These are phyloP conservation scores for Trinorchestia longiramus DNA, from an alignment of 1,140 invertebrate genomes.

Conservation along the genomic window DNA sequence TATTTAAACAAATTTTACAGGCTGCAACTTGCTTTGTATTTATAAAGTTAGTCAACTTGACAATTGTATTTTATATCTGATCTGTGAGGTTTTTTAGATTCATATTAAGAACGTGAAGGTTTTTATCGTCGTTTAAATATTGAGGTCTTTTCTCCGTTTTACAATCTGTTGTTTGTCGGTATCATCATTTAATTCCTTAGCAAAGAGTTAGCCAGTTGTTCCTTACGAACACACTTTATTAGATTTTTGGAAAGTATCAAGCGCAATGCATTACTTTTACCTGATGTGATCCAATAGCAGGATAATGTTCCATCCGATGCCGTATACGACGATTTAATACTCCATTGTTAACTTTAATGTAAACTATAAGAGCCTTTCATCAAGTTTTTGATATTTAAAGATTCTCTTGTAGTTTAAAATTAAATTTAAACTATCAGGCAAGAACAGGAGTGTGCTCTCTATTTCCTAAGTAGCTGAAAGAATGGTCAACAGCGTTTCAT, in stretches of 20 bases:
- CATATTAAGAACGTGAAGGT: background rate
- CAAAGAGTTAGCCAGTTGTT: background rate
- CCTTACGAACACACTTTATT: background rate
- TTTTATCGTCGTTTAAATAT: background rate
- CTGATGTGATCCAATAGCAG: constrained; percentile 22
- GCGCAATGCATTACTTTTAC: background rate
- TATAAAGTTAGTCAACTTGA: background rate
- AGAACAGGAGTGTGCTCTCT: background rate
- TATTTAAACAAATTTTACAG: background rate
- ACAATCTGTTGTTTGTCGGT: background rate
- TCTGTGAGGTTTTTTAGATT: background rate
- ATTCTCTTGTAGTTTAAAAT: constrained; percentile 1
- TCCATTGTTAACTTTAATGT: constrained; percentile 17
- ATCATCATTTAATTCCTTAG: background rate
- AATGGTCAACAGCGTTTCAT: background rate
- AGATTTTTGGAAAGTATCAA: background rate
- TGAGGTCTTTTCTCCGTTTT: background rate
- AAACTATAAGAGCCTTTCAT: constrained; percentile 14
- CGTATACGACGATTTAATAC: constrained; percentile 36
- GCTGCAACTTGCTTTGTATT: background rate
- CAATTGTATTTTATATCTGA: background rate
- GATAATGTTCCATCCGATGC: constrained; percentile 48
- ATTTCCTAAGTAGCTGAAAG: background rate
- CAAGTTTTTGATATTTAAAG: background rate
- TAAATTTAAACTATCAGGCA: background rate